Conservation (phyloP, 2,888 invertebrate genomes). For the Pterobdella sp. region DNA sequence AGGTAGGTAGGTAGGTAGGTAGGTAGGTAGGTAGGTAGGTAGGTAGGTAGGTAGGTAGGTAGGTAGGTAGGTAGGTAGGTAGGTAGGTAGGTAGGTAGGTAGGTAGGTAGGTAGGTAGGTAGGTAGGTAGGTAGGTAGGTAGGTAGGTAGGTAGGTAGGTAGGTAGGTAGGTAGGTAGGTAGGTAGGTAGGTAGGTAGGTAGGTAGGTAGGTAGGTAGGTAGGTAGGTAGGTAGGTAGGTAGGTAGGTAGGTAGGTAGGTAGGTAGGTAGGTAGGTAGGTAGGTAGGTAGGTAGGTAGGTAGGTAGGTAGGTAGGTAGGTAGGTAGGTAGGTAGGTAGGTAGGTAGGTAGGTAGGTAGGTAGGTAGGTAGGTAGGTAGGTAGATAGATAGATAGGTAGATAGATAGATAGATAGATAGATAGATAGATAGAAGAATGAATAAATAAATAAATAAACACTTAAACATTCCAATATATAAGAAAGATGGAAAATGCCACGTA, state of each 20-base stretch:
- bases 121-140: slow-evolving; percentile 1
- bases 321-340: slow-evolving; percentile 1
- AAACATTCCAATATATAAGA: no score
- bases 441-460: no score
- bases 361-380: slow-evolving; percentile 2
- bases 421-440: no score
- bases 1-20: slow-evolving; percentile 1
- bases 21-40: slow-evolving; percentile 4
- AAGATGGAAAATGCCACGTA: no score
- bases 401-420: no score
- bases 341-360: slow-evolving; percentile 4
- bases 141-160: slow-evolving; percentile 4
- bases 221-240: slow-evolving; percentile 4
- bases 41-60: slow-evolving; percentile 1
- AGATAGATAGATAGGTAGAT: no score
- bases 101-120: slow-evolving; percentile 4
- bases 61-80: slow-evolving; percentile 4
- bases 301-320: slow-evolving; percentile 4
- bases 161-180: slow-evolving; percentile 1
- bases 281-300: slow-evolving; percentile 1
- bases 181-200: slow-evolving; percentile 4
- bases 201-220: slow-evolving; percentile 1
- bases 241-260: slow-evolving; percentile 1
- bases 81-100: slow-evolving; percentile 1
- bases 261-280: slow-evolving; percentile 4